Evolutionary conservation across 1,140 invertebrate species (phyloP).

Genomic region (Agrypnia vestita): DNA sequence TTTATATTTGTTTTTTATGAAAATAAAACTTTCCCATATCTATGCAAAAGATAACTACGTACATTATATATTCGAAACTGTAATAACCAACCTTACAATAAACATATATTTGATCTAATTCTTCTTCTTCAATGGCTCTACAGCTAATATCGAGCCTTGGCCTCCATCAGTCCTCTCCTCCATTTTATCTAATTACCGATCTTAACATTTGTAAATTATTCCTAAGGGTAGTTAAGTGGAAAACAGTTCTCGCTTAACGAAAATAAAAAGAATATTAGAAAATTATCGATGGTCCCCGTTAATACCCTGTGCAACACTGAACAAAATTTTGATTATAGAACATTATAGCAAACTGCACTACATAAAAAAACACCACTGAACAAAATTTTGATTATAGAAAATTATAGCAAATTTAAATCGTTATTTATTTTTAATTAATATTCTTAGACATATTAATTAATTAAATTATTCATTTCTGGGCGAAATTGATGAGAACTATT

Average conservation of each 20-base stretch:
- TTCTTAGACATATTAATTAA: too few relatives aligned
- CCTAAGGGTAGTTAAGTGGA: slow-evolving; percentile 27
- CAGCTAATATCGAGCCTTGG: too few relatives aligned
- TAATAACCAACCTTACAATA: slow-evolving; percentile 22
- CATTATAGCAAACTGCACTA: background rate
- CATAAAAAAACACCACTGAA: slow-evolving; percentile 18
- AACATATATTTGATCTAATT: too few relatives aligned
- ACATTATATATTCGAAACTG: slow-evolving; percentile 10
- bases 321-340: slow-evolving; percentile 4
- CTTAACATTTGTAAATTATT: slow-evolving; percentile 19
- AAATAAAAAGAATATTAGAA: background rate
- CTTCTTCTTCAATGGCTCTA: too few relatives aligned
- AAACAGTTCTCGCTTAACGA: slow-evolving; percentile 13
- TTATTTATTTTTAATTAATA: too few relatives aligned
- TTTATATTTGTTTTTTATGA: slow-evolving; percentile 40
- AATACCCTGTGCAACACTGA: slow-evolving; percentile 3
- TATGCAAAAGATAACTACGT: slow-evolving; percentile 21
- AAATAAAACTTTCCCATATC: slow-evolving; percentile 36
- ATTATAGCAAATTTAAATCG: background rate
- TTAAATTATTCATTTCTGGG: too few relatives aligned
- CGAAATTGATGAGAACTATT: too few relatives aligned
- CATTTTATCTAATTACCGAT: background rate
- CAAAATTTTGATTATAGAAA: background rate
- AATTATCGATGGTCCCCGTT: slow-evolving; percentile 29
- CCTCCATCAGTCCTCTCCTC: too few relatives aligned